Base-by-base conservation (phyloP, 92 coral and sea anemone species). In the Plumapathes pennacea region DNA sequence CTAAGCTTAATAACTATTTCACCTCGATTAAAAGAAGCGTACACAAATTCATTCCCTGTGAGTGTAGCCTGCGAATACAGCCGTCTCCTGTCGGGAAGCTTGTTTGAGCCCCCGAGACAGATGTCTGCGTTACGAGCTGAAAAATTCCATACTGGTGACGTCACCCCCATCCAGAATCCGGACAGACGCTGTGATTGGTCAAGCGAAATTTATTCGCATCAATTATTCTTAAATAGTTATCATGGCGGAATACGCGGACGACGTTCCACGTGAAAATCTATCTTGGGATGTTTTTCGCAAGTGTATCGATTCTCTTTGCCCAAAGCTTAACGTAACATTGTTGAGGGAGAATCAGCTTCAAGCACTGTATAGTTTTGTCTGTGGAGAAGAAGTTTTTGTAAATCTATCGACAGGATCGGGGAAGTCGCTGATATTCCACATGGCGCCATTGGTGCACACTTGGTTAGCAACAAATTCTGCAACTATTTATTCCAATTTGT, bases 341-440 rank as follows among this genome's bases (percentile, higher is more conserved):
- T 50, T 27, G 30, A 20, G 20, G 1, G 57, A 50, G 17, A 26
- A 38, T 17, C 59, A 52, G 25, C 3, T 52, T 52, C 24, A 31
- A 42, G 59, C 41, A 1, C 24, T 52, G 4, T 17, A 52, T 14
- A 47, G 54, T 49, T 50, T 64, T 50, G 8, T 50, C 3, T 4
- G 22, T 20, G 47, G 71, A 22, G 54, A 39, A 19, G 71, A 50
- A 19, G 43, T 27, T 7, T 64, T 64, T 19, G n/a, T 49, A 3
- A 66, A 44, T 38, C 38, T 66, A 53, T 53, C 39, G 18, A 52
- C 67, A 1, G 51, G 51, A 3, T 51, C 26, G 50, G 74, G 67
- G 2, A 64, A 64, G 33, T 64, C 64, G 4, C 25, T 64, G 1
- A 49, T 63, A 5, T 48, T 63, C 21, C 64, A 63, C 29, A 40